Conservation (phyloP, 2,113 vertebrate genomes). For the Nanorana parkeri region DNA sequence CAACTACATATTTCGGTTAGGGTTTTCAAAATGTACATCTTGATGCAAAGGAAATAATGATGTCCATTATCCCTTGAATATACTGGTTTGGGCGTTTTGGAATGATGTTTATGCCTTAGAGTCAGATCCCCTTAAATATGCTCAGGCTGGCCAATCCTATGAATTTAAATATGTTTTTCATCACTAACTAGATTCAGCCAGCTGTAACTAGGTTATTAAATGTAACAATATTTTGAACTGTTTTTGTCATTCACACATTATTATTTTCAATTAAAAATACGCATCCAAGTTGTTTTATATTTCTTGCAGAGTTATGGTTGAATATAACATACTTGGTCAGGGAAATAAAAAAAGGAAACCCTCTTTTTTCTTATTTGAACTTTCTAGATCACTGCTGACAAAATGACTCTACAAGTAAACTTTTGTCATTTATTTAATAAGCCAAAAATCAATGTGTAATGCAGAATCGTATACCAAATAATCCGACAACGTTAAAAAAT, state of each 20-base stretch:
- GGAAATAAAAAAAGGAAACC: no score
- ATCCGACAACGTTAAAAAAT: no score
- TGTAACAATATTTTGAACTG: background rate
- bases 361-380: no score
- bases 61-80: background rate
- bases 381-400: no score
- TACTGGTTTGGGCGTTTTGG: background rate
- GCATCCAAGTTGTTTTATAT: background rate
- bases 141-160: background rate
- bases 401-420: no score
- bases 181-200: background rate
- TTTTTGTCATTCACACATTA: background rate
- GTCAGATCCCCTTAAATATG: background rate
- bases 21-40: background rate
- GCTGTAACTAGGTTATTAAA: constrained; percentile 9
- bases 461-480: no score
- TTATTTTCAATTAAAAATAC: background rate
- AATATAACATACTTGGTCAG: no score
- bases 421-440: no score
- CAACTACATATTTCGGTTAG: background rate
- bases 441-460: no score
- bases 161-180: background rate
- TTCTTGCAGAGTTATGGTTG: background rate
- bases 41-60: background rate
- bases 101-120: background rate